Conservation (phyloP, 2,113 vertebrate genomes). For the Chunga burmeisteri region DNA sequence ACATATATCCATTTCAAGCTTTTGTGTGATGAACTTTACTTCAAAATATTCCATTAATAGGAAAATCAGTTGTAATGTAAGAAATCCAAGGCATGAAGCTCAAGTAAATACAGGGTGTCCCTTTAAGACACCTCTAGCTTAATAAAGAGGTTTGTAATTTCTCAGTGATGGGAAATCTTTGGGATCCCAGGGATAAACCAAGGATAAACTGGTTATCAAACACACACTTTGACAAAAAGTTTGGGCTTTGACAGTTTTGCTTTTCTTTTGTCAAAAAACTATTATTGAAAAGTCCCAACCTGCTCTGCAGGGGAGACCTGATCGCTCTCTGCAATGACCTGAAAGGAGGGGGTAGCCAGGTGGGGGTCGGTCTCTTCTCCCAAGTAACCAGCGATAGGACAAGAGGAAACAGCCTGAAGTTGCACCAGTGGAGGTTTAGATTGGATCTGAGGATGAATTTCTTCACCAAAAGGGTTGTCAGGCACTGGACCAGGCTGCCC, state of each 20-base stretch:
- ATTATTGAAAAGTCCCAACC: neutral
- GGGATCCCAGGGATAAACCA: neutral
- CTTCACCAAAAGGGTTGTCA: too few relatives aligned
- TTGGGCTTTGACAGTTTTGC: neutral
- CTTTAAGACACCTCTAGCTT: neutral
- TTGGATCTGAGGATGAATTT: too few relatives aligned
- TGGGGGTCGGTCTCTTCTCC: too few relatives aligned
- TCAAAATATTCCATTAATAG: neutral
- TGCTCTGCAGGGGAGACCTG: neutral
- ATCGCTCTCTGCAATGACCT: too few relatives aligned
- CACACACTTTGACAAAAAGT: neutral
- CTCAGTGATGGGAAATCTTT: neutral
- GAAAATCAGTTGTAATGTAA: neutral
- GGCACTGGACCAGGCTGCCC: too few relatives aligned
- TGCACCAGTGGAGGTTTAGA: too few relatives aligned
- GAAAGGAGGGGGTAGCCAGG: too few relatives aligned
- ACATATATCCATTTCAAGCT: neutral
- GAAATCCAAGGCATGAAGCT: neutral
- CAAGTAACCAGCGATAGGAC: too few relatives aligned
- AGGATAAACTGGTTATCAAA: neutral
- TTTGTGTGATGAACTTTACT: neutral
- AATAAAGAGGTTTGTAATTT: neutral
- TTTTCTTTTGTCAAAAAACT: neutral
- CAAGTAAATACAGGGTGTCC: neutral
- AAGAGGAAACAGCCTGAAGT: too few relatives aligned